Evolutionary conservation across 2,888 invertebrate genomes (phyloP), one percentile per base, ranked within the genome.

Genomic region (Trypoxylon attenuatum): DNA sequence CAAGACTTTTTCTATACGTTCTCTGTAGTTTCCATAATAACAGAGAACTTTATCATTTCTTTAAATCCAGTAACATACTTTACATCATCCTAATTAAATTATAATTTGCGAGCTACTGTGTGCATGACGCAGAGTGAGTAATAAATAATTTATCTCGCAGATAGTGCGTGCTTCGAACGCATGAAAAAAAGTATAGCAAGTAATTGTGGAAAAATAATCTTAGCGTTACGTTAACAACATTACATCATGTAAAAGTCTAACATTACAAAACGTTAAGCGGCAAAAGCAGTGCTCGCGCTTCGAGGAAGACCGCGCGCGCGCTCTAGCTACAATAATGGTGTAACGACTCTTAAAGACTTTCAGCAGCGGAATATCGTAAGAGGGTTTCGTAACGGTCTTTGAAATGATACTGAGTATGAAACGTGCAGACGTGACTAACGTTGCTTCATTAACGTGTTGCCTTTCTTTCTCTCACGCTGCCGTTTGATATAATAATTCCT

Each of bases 401-500:
- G 49, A 46, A 64, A 55, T 64, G 66, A 72, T 66, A 65, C 52
- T 27, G 57, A 42, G 61, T 53, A 64, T 64, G 74, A 67, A 72
- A 71, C 69, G 69, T 62, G 73, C 55, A 69, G 69, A 74, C 69
- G 72, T 75, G 74, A 74, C 76, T 55, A 66, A 73, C 62, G 70
- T 63, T 59, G 62, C 70, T 75, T 75, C 76, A 75, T 75, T 75
- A 75, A 73, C 63, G 50, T 56, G 15, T 13, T 38, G 59, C 55
- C 46, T 60, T 63, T 65, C 58, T 69, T 73, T 73, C 70, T 75
- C 76, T 70, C 76, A 73, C 76, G 73, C 62, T 73, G 70, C 65
- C 65, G 61, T 70, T 63, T 73, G 73, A 70, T 76, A 75, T 52
- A 75, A 65, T 73, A 73, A 75, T 70, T 76, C 67, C 61, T 58